A percentile compares a stretch with the other conserved stretches of the same genome.
phyloP scores from a whole-genome alignment of 1,140 invertebrate genomes.

The Caenorhabditis tropicalis region DNA sequence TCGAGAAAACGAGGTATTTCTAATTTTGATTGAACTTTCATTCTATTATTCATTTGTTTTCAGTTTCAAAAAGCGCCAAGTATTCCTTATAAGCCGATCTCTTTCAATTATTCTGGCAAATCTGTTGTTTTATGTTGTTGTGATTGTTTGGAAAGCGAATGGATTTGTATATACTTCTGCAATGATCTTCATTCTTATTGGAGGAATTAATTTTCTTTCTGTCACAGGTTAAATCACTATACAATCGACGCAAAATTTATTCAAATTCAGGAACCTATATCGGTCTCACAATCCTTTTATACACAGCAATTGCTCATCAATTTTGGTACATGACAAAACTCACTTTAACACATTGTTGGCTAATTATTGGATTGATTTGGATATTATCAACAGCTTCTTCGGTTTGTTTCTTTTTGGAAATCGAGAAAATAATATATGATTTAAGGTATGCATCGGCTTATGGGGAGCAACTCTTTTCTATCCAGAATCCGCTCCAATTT shows the following conservation, averaged over 20 bases:
- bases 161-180: slow-evolving; percentile 60
- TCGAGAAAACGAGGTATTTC: background rate
- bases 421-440: background rate
- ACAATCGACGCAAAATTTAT: background rate
- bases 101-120: slow-evolving; percentile 55
- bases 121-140: slow-evolving; percentile 61
- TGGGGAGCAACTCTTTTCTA: slow-evolving; percentile 62
- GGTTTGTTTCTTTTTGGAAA: background rate
- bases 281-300: slow-evolving; percentile 57
- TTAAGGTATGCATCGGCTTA: slow-evolving; percentile 60
- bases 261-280: slow-evolving; percentile 57
- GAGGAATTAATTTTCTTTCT: slow-evolving; percentile 45
- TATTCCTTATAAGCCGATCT: slow-evolving; percentile 60
- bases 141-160: slow-evolving; percentile 61
- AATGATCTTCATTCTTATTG: slow-evolving; percentile 59
- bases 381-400: slow-evolving; percentile 26
- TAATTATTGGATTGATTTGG: slow-evolving; percentile 43
- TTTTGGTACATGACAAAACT: slow-evolving; percentile 57
- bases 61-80: slow-evolving; percentile 63
- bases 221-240: slow-evolving; percentile 12
- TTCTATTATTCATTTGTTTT: background rate
- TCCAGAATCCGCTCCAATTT: slow-evolving; percentile 60
- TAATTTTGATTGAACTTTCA: background rate
- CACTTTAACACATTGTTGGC: slow-evolving; percentile 56
- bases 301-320: slow-evolving; percentile 61